These are phyloP conservation scores for Helicoverpa zea DNA, from an alignment of 1,140 invertebrate species.

Conservation along the genomic window DNA sequence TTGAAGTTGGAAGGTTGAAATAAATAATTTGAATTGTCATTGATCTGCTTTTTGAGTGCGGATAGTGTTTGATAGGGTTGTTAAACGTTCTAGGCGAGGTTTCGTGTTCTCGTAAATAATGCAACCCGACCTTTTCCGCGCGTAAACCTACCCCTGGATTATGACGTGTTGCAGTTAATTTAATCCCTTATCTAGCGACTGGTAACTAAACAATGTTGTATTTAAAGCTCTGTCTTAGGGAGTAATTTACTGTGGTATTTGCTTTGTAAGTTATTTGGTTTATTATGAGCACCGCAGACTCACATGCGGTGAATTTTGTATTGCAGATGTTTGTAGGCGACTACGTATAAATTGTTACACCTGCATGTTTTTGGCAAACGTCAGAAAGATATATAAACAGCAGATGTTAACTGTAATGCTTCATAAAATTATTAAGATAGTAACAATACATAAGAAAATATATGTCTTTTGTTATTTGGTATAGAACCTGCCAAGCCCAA, in stretches of 20 bases:
- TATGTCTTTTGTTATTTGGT: not conserved
- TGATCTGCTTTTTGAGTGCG: constrained; percentile 42
- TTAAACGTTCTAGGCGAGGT: constrained; percentile 37
- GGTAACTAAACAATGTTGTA: constrained; percentile 1
- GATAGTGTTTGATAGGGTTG: constrained; percentile 17
- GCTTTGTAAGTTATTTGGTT: too few relatives aligned
- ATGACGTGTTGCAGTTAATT: constrained; percentile 34
- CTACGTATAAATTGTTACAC: too few relatives aligned
- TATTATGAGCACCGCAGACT: too few relatives aligned
- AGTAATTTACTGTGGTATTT: not conserved
- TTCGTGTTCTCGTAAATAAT: constrained; percentile 67
- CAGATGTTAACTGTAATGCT: too few relatives aligned
- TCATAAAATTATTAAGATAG: too few relatives aligned
- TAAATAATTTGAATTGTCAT: constrained; percentile 51
- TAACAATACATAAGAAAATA: not conserved
- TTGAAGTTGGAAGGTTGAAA: constrained; percentile 17
- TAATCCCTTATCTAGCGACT: not conserved
- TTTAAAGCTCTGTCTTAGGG: not conserved
- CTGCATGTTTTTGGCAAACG: too few relatives aligned
- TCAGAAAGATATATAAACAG: too few relatives aligned
- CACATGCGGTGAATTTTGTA: too few relatives aligned
- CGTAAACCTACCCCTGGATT: constrained; percentile 7
- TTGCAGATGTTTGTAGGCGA: too few relatives aligned
- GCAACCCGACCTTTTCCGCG: constrained; percentile 45
- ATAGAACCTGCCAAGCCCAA: not conserved